These are phyloP conservation scores for Myocastor coypus DNA, from an alignment of 2,113 vertebrate species.

Conservation along the genomic window DNA sequence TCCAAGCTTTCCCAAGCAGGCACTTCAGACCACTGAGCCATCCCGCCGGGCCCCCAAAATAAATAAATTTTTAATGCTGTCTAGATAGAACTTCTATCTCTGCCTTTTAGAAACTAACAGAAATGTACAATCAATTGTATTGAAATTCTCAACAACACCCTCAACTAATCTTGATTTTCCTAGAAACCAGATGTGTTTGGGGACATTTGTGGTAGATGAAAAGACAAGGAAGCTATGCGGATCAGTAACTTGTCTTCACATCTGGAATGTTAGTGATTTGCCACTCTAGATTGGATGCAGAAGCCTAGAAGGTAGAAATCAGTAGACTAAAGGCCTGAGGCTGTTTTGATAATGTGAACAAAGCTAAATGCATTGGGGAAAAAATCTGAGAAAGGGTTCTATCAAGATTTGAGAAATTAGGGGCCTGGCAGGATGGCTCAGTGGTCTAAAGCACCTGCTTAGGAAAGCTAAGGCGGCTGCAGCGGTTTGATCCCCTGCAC, in stretches of 20 bases:
- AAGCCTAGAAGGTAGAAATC: not conserved
- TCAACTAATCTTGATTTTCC: not conserved
- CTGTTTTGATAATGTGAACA: constrained; percentile 42
- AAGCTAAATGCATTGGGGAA: not conserved
- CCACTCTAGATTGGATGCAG: constrained; percentile 6
- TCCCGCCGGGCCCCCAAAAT: too few relatives aligned
- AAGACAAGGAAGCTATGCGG: not conserved
- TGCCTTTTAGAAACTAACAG: not conserved
- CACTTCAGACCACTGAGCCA: too few relatives aligned
- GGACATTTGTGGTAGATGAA: not conserved
- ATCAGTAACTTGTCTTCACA: not conserved
- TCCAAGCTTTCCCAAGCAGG: too few relatives aligned
- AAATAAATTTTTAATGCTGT: not conserved
- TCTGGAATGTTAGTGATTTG: constrained; percentile 19
- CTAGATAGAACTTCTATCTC: not conserved
- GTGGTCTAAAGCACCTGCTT: too few relatives aligned
- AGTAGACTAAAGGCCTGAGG: constrained; percentile 26
- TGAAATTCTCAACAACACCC: not conserved
- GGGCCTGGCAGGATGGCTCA: too few relatives aligned
- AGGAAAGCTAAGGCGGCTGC: too few relatives aligned
- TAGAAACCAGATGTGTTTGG: not conserved
- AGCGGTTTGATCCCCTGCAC: too few relatives aligned
- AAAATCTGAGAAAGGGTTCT: not conserved
- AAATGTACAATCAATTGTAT: not conserved
- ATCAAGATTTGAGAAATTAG: not conserved